Conservation (phyloP, 2,888 invertebrate genomes). For the Dolomedes plantarius region DNA sequence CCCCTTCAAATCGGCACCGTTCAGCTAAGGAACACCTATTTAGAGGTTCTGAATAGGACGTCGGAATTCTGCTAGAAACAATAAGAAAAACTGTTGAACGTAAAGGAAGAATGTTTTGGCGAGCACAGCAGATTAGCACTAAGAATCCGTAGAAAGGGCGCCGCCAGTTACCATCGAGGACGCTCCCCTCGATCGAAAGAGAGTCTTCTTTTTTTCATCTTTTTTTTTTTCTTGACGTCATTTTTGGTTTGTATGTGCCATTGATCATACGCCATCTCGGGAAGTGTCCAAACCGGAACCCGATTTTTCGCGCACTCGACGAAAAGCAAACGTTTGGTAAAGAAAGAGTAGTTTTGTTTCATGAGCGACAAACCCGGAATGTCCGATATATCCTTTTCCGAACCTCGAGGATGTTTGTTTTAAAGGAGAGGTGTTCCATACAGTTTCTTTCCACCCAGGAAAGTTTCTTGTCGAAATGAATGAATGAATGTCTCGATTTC, state of each 20-base stretch:
- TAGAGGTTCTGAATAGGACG: neutral
- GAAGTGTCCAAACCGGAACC: conserved; percentile 9
- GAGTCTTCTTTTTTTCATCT: neutral
- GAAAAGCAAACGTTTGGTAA: neutral
- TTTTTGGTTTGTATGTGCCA: too few species aligned
- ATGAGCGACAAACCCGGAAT: conserved; percentile 6
- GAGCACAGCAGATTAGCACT: neutral
- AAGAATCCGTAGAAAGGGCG: neutral
- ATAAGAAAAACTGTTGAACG: neutral
- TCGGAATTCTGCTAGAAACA: neutral
- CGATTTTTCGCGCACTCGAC: neutral
- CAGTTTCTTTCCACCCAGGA: too few species aligned
- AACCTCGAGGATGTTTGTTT: neutral
- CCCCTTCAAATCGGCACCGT: neutral
- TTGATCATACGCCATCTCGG: neutral
- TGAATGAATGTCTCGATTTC: too few species aligned
- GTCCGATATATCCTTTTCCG: neutral
- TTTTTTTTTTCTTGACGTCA: too few species aligned
- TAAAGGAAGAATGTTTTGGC: neutral
- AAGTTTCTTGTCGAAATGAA: too few species aligned
- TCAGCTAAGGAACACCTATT: too few species aligned
- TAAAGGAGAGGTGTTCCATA: too few species aligned
- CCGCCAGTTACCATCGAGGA: neutral
- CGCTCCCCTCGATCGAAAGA: neutral
- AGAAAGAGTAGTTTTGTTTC: neutral